These are phyloP conservation scores for Matsumyia berberina DNA, from an alignment of 2,888 invertebrate genomes.

Conservation along the genomic window DNA sequence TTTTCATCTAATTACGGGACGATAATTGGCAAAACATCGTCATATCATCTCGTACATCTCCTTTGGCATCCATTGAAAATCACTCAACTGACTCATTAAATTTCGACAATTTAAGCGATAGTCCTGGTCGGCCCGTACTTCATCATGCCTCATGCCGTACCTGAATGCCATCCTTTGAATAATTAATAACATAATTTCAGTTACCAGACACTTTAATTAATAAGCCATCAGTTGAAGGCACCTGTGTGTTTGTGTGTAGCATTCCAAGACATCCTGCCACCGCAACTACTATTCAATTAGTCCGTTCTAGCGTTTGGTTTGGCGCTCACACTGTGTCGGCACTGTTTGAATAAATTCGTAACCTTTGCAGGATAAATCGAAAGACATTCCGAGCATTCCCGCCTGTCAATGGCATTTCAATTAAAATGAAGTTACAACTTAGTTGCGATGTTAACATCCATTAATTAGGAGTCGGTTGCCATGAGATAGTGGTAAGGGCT, in stretches of 20 bases:
- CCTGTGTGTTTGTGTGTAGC: neutral
- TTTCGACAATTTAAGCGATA: neutral
- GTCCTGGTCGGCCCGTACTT: neutral
- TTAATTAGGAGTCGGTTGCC: slow-evolving; percentile 48
- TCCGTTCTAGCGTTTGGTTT: neutral
- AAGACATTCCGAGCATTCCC: slow-evolving; percentile 26
- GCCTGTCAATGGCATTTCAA: slow-evolving; percentile 52
- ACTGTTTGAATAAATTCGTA: slow-evolving; percentile 34
- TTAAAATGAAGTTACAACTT: slow-evolving; percentile 63
- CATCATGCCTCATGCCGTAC: slow-evolving; percentile 5
- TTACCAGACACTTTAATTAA: slow-evolving; percentile 63
- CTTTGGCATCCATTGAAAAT: neutral
- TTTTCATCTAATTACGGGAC: neutral
- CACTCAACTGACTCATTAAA: neutral
- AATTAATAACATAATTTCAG: slow-evolving; percentile 56
- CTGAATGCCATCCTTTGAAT: slow-evolving; percentile 53
- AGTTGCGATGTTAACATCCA: slow-evolving; percentile 26
- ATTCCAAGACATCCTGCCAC: no score
- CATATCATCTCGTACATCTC: neutral
- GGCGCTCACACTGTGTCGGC: neutral
- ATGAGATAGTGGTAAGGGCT: neutral
- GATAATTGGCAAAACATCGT: neutral
- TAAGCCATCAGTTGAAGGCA: slow-evolving; percentile 37
- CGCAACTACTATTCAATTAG: slow-evolving; percentile 53
- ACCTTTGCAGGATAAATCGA: slow-evolving; percentile 12